These are phyloP conservation scores for Chrysolina americana DNA, from an alignment of 2,888 invertebrate genomes.

Conservation along the genomic window DNA sequence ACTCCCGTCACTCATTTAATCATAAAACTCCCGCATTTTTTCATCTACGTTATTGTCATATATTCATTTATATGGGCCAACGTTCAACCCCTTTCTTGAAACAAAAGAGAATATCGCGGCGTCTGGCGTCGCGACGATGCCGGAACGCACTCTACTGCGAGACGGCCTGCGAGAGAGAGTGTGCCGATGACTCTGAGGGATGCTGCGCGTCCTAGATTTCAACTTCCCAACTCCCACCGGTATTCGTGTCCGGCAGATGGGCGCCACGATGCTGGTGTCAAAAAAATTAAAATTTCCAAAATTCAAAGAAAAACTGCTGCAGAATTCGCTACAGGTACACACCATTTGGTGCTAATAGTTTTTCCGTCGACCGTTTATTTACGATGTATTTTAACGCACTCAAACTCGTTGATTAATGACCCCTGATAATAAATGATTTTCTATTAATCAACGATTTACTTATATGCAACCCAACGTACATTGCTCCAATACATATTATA, in stretches of 20 bases:
- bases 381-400: no score
- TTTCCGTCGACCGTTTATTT: no score
- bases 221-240: slow-evolving; percentile 20
- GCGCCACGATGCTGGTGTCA: slow-evolving; percentile 8
- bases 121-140: slow-evolving; percentile 45
- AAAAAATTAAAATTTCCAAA: not conserved
- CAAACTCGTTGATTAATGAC: no score
- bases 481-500: no score
- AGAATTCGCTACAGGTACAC: no score
- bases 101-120: slow-evolving; percentile 39
- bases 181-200: slow-evolving; percentile 49
- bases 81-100: slow-evolving; percentile 41
- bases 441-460: no score
- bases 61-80: slow-evolving; percentile 49
- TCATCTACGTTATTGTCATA: slow-evolving; percentile 41
- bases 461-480: no score
- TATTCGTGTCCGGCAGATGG: slow-evolving; percentile 15
- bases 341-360: no score
- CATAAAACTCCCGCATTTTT: slow-evolving; percentile 1
- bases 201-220: slow-evolving; percentile 58
- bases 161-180: slow-evolving; percentile 38
- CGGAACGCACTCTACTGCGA: slow-evolving; percentile 53
- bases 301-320: not conserved
- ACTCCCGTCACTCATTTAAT: slow-evolving; percentile 22
- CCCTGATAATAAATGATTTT: no score